Base-by-base conservation (phyloP, 2,888 invertebrate species). In the Pachydiplax longipennis region DNA sequence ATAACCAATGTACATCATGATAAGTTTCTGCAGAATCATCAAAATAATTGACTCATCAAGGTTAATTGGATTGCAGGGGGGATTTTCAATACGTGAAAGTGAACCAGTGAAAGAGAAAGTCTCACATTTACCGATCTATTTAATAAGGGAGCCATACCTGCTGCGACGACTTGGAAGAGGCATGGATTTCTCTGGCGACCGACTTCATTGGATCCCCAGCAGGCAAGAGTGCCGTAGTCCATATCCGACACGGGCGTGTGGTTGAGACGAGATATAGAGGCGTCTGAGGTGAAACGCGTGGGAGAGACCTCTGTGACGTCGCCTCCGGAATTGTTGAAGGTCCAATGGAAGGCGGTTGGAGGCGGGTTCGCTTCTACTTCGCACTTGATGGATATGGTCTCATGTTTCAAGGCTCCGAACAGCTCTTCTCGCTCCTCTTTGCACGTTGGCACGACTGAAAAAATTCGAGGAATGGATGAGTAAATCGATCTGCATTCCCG, bases 341-440 rank as follows among this genome's bases (percentile, higher is more conserved):
- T 98, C 98, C 98, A 98, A 93, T 97, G 97, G 94, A 98, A 98
- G 93, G 96, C 96, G 93, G 97, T 96, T 91, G 97, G 95, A 13
- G 97, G 96, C n/a, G 98, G 98, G 93, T 98, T 98, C 92, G 98
- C 97, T 93, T 98, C 97, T 92, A 98, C 98, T 92, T 97, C 97
- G 94, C 98, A 98, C 93, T 97, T 96, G 92, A 98, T 94, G 91
- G 96, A 96, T 91, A 98, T 96, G n/a, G 97, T 97, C 94, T 98
- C 98, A 93, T 97, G 97, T 94, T 98, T 97, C 92, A 98, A 95
- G 90, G 98, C 98, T 0, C 98, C 98, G 92, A 97, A 96, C 90
- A 98, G 95, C 93, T 97, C 97, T 93, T 97, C 97, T 92, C 96
- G 96, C 92, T 97, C 96, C 92, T 97, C 96, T 80, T 96, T 95